A percentile compares a stretch with the other conserved stretches of the same genome.
Conservation (phyloP, 2,888 invertebrate species). For the Pyrochroa serraticornis region DNA sequence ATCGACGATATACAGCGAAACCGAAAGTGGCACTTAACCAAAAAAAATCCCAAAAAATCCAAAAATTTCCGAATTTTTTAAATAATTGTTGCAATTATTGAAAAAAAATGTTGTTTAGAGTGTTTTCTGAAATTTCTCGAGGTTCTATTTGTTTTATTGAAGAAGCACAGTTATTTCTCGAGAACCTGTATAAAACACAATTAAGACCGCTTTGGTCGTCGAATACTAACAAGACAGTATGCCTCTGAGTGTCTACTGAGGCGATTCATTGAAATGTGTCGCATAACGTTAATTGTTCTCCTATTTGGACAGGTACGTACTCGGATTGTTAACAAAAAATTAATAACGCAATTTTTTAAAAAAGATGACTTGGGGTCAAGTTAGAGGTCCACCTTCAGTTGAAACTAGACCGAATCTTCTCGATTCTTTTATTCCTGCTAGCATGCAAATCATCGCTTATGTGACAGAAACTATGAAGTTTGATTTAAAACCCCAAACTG, state of each 20-base stretch:
- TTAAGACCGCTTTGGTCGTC: conserved; percentile 17
- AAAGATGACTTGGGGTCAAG: not conserved
- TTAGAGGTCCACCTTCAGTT: conserved; percentile 46
- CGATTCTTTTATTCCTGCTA: conserved; percentile 69
- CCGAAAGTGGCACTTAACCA: not conserved
- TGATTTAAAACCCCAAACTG: conserved; percentile 54
- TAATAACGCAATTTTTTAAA: too few species aligned
- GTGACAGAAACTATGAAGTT: conserved; percentile 68
- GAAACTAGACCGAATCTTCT: conserved; percentile 62
- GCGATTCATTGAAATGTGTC: conserved; percentile 11
- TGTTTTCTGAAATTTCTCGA: too few species aligned
- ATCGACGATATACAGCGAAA: conserved; percentile 6
- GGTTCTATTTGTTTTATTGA: not conserved
- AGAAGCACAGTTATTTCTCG: conserved; percentile 17
- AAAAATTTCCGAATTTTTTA: too few species aligned
- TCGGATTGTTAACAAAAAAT: too few species aligned
- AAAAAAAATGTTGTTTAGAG: too few species aligned
- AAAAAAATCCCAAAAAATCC: too few species aligned
- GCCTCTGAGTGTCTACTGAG: conserved; percentile 16
- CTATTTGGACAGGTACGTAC: conserved; percentile 9
- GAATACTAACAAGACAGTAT: conserved; percentile 25
- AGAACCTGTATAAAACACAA: conserved; percentile 22
- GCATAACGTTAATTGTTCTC: conserved; percentile 7
- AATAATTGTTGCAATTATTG: too few species aligned
- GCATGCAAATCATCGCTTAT: conserved; percentile 71